Conservation (phyloP, 2,113 vertebrate genomes). For the Neomonachus schauinslandi region DNA sequence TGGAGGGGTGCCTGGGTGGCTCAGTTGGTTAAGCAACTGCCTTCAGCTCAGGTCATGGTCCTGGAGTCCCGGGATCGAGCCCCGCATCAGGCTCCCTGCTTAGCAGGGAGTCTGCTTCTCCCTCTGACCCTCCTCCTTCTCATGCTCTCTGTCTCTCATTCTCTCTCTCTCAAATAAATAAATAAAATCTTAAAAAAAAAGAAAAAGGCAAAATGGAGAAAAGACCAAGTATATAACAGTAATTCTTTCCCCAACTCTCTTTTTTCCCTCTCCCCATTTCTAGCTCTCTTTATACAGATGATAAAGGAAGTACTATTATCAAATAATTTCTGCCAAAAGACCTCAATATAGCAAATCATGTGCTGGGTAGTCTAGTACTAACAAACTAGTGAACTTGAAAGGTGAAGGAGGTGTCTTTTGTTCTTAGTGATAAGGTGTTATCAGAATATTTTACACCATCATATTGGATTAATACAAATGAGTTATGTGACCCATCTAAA, state of each 20-base stretch:
- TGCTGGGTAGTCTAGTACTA: not conserved
- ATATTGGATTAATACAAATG: not conserved
- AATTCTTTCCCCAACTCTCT: not conserved
- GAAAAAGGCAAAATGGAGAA: slow-evolving; percentile 20
- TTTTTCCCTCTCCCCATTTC: not conserved
- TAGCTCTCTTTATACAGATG: not conserved
- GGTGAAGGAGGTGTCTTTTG: not conserved
- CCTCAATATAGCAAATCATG: not conserved
- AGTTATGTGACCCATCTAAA: not conserved
- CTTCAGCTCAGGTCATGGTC: too few relatives aligned
- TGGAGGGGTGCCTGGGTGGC: not conserved
- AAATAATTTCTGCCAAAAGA: not conserved
- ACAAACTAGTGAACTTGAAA: not conserved
- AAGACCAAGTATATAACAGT: not conserved
- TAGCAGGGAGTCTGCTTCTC: too few relatives aligned
- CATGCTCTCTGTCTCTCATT: too few relatives aligned
- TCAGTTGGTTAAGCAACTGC: too few relatives aligned
- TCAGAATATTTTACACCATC: not conserved
- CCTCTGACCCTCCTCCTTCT: too few relatives aligned
- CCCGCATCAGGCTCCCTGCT: too few relatives aligned
- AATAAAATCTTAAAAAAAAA: not conserved
- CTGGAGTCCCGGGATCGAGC: too few relatives aligned
- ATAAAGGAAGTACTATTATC: not conserved
- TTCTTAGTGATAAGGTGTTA: not conserved
- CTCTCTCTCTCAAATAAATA: too few relatives aligned